A percentile compares a stretch with the other conserved stretches of the same genome.
Evolutionary conservation across 2,797 vertebrate species (phyloP).

Genomic region (Ctenopoma kingsleyae): DNA sequence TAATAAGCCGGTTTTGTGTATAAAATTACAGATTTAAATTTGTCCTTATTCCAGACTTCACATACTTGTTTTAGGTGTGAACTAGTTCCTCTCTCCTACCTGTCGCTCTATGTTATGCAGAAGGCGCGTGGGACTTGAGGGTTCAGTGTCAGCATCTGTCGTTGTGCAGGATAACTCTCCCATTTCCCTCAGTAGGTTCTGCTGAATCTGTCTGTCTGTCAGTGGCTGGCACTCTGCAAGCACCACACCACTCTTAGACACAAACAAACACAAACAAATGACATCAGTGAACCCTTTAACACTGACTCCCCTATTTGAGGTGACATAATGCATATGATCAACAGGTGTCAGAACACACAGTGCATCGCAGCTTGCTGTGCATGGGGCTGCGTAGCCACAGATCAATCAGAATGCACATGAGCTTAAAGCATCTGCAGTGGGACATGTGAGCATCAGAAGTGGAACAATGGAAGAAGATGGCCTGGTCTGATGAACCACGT

Average conservation of each 20-base stretch:
- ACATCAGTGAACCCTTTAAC: background rate
- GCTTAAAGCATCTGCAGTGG: too few relatives aligned
- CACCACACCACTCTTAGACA: constrained; percentile 87
- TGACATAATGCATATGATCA: background rate
- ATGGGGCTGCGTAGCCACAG: background rate
- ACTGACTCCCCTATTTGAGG: background rate
- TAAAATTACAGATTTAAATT: background rate
- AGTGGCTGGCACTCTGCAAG: constrained; percentile 88
- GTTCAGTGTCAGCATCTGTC: constrained; percentile 89
- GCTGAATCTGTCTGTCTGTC: constrained; percentile 88
- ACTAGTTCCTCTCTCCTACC: constrained; percentile 77
- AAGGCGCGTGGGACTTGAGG: constrained; percentile 92
- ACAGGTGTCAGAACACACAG: too few relatives aligned
- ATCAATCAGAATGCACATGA: too few relatives aligned
- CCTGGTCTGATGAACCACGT: too few relatives aligned
- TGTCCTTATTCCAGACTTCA: background rate
- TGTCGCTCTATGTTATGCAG: constrained; percentile 96
- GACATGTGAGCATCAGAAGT: too few relatives aligned
- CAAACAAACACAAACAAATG: constrained; percentile 14
- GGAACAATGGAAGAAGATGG: too few relatives aligned
- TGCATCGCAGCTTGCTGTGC: too few relatives aligned
- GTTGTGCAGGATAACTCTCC: constrained; percentile 82
- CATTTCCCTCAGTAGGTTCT: constrained; percentile 86
- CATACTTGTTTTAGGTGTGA: background rate
- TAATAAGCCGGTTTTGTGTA: background rate